A percentile compares a stretch with the other conserved stretches of the same genome.
Evolutionary conservation across 2,888 invertebrate genomes (phyloP).

Genomic region (Nephrotoma guestfalica): DNA sequence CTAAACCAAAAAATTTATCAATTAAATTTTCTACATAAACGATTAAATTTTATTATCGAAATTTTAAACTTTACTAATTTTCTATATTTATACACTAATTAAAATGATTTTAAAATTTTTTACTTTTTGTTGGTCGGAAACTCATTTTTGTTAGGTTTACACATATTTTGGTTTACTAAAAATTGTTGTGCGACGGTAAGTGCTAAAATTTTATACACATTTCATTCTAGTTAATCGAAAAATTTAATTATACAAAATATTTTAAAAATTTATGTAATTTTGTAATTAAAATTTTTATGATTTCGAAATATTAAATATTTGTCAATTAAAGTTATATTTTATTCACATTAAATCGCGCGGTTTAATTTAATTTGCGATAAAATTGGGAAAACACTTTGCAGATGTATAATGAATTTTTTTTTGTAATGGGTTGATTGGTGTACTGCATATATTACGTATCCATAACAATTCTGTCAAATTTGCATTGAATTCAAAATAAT

Average conservation of each 20-base stretch:
- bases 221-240: not conserved
- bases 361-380: not conserved
- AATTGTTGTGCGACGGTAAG: not conserved
- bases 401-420: not conserved
- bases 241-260: not conserved
- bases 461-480: not conserved
- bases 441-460: not conserved
- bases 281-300: not conserved
- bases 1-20: not conserved
- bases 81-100: not conserved
- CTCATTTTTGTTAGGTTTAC: not conserved
- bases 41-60: not conserved
- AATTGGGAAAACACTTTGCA: not conserved
- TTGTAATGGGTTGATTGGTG: not conserved
- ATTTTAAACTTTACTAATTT: not conserved
- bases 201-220: not conserved
- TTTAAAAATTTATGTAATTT: not conserved
- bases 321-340: not conserved
- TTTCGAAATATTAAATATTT: not conserved
- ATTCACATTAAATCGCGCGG: not conserved
- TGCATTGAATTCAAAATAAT: not conserved
- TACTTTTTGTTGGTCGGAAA: no score
- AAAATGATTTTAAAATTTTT: not conserved
- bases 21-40: not conserved
- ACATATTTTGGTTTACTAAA: not conserved